Evolutionary conservation across 2,888 invertebrate species (phyloP).

Genomic region (Mythimna vitellina): DNA sequence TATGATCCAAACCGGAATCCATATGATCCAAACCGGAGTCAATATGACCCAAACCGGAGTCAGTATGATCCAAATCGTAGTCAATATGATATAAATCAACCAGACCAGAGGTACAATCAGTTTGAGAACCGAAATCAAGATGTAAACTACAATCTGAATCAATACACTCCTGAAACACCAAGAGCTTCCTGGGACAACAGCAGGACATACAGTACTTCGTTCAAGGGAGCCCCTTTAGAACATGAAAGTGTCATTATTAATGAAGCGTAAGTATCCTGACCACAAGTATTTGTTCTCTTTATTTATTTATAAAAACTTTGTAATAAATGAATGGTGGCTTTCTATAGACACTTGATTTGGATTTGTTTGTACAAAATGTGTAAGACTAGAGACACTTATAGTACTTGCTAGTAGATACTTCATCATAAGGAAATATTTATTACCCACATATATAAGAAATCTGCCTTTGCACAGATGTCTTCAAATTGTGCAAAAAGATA

Average conservation of each 20-base stretch:
- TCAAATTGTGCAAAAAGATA: too few relatives aligned
- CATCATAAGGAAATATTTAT: too few relatives aligned
- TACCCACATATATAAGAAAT: too few relatives aligned
- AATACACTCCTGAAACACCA: slow-evolving; percentile 74
- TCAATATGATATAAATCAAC: slow-evolving; percentile 6
- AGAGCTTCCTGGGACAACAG: slow-evolving; percentile 80
- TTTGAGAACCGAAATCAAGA: slow-evolving; percentile 72
- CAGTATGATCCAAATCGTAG: slow-evolving; percentile 15
- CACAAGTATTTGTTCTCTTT: too few relatives aligned
- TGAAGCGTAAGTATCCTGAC: slow-evolving; percentile 87
- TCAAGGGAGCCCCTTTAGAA: slow-evolving; percentile 78
- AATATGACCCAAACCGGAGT: slow-evolving; percentile 37
- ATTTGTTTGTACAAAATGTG: too few relatives aligned
- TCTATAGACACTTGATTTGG: too few relatives aligned
- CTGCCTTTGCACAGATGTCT: too few relatives aligned
- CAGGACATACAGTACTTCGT: slow-evolving; percentile 75
- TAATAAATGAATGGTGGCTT: too few relatives aligned
- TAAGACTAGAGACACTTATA: too few relatives aligned
- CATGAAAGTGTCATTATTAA: slow-evolving; percentile 89
- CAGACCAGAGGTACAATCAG: slow-evolving; percentile 68
- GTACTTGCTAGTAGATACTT: too few relatives aligned
- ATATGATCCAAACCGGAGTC: slow-evolving; percentile 53
- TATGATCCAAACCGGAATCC: slow-evolving; percentile 45
- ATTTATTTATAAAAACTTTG: too few relatives aligned
- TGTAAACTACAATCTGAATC: slow-evolving; percentile 71